Evolutionary conservation across 1,140 invertebrate genomes (phyloP), one percentile per base, ranked within the genome.

Genomic region (Alviniconcha marisindica): DNA sequence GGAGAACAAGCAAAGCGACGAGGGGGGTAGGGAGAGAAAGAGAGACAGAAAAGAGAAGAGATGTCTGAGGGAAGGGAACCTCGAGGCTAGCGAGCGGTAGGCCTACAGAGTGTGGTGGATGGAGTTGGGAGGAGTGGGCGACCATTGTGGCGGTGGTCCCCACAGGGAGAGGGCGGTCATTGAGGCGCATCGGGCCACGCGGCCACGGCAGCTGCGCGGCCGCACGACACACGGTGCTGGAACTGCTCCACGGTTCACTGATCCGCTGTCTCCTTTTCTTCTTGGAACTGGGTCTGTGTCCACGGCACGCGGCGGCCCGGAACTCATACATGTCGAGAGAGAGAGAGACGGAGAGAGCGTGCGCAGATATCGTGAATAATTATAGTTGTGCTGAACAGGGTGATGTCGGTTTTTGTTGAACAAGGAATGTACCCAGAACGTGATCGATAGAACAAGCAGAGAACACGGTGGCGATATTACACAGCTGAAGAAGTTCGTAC

Each of bases 1-100:
- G 80, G 33, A 69, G 24, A 82, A 42, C 14, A 44, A 82, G 31
- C 69, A 40, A 82, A 78, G n/a, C n/a, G 4, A 36, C 24, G 15
- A 51, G 38, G 12, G 14, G 4, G 38, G 48, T 28, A 71, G 66
- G 40, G 24, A 24, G 63, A 69, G 63, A 36, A 69, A 5, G 33
- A 24, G 44, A 18, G 44, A 48, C 44, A 18, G 44, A 18, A 48
- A 18, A 18, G 44, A 18, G 44, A 18, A 48, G 33, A 24, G 33
- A 69, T 28, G 33, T 5, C 5, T 10, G 63, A 10, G 5, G 63
- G 24, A 36, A 69, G 33, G 63, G 24, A 36, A 69, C n/a, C 12
- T 31, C 5, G 24, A 36, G 33, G 24, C 5, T 5, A 69, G 24
- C 5, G 24, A 69, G 63, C n/a, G 63, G 5, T n/a, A n/a, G n/a